Base-by-base conservation (phyloP, 2,797 vertebrate species). In the Propithecus perrieri region DNA sequence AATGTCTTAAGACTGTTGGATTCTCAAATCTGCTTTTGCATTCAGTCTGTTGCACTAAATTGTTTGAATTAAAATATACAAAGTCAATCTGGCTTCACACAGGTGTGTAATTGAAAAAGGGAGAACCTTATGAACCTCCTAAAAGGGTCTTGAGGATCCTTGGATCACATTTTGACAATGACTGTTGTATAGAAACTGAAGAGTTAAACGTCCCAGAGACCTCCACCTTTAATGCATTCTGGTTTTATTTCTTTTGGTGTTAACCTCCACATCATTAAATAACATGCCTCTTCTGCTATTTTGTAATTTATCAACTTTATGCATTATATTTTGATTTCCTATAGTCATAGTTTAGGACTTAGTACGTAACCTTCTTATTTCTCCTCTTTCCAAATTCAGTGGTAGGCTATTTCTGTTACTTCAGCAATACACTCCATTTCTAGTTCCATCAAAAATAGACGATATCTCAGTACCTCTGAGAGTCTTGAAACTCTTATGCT, bases 241-340 rank as follows among this genome's bases (percentile, higher is more conserved):
- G 57, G 50, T 85, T 96, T 96, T 84, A 61, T 95, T 95, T 97
- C 55, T 92, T 81, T 72, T 75, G 12, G 6, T 92, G 9, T 50
- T 88, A 72, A 91, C 43, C 35, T 84, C 33, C 5, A 2, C 85
- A 72, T 93, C 38, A 26, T 20, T 87, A 84, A 94, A 69, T 84
- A 91, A 83, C 53, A 61, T 30, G 35, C 43, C 75, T 75, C 4
- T 61, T 90, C 92, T 76, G 7, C 24, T 85, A 14, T 67, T 55
- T 83, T 7, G 46, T 69, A 74, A 48, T 57, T 43, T 85, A 53
- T 80, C 13, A 50, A 11, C 41, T 75, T 76, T 75, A 41, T 88
- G 26, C 41, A 55, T 86, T 91, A 41, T 80, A 57, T 57, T 89
- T 97, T 92, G 18, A 83, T 91, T 95, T 91, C 57, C 38, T 94